Conservation (phyloP, 2,797 vertebrate species). For the Prionace glauca region DNA sequence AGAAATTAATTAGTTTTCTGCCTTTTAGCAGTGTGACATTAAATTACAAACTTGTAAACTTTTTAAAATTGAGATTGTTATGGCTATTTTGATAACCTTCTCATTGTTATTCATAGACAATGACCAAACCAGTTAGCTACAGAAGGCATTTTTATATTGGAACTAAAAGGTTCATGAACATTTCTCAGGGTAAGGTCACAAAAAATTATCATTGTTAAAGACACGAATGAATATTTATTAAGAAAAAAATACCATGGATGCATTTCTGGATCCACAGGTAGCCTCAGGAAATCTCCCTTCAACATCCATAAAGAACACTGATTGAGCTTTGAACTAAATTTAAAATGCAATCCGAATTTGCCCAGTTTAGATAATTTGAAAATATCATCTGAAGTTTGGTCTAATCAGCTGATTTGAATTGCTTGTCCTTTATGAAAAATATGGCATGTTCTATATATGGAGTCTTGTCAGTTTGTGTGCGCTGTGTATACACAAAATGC, state of each 20-base stretch:
- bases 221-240: constrained; percentile 33
- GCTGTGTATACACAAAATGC: too few relatives aligned
- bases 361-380: background rate
- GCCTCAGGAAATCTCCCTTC: background rate
- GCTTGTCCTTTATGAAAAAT: background rate
- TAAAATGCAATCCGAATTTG: constrained; percentile 17
- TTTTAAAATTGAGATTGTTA: constrained; percentile 9
- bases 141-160: background rate
- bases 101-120: constrained; percentile 32
- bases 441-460: background rate
- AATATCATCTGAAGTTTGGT: background rate
- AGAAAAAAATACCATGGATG: background rate
- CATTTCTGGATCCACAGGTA: background rate
- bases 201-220: constrained; percentile 32
- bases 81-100: background rate
- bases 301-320: background rate
- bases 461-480: background rate
- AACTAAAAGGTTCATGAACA: background rate
- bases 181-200: background rate
- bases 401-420: background rate
- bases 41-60: background rate
- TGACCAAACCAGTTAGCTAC: background rate
- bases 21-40: background rate
- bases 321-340: background rate
- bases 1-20: background rate